Base-by-base conservation (phyloP, 2,113 vertebrate species). In the Glaucidium brasilianum region DNA sequence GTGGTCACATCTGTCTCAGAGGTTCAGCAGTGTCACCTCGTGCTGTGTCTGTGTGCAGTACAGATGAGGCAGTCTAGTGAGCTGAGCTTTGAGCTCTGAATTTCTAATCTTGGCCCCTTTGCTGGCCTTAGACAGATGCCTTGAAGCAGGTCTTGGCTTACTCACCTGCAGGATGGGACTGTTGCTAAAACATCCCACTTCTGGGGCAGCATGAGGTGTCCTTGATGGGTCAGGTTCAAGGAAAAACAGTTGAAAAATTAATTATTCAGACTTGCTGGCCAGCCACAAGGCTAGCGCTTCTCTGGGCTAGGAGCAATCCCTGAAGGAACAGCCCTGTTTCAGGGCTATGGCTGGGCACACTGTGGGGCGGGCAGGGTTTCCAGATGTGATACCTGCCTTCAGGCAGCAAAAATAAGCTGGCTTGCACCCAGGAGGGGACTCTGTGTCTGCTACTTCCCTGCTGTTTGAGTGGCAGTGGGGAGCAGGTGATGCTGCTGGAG, bases 21-120 rank as follows among this genome's bases (percentile, higher is more conserved):
- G 39, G 45, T 13, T 37, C 72, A 30, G 53, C 47, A 37, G 58
- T 39, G 62, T 74, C 69, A 47, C 45, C 37, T 53, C 0, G 1
- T 49, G 64, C 64, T 1, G 0, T 4, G 39, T 43, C 58, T 8
- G 0, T 11, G 56, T 12, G 37, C 45, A 60, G 19, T 23, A 12
- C 27, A 20, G 50, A 5, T 4, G 45, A 76, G 25, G 19, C 26
- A 19, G 22, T 10, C 43, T 21, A 15, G 15, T 3, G 43, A 67
- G 49, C 77, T 85, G 71, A 92, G 68, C 56, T 47, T 34, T 35
- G 84, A 58, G 85, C 56, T 56, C 58, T 37, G 30, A 9, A 30
- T 79, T 83, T 50, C 68, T 53, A 22, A 68, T 32, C 68, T 63
- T 32, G n/a, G 8, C 35, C 64, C 35, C 21, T 82, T 35, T 41